phyloP scores from a whole-genome alignment of 1,140 invertebrate species.

The Drosophila varians region DNA sequence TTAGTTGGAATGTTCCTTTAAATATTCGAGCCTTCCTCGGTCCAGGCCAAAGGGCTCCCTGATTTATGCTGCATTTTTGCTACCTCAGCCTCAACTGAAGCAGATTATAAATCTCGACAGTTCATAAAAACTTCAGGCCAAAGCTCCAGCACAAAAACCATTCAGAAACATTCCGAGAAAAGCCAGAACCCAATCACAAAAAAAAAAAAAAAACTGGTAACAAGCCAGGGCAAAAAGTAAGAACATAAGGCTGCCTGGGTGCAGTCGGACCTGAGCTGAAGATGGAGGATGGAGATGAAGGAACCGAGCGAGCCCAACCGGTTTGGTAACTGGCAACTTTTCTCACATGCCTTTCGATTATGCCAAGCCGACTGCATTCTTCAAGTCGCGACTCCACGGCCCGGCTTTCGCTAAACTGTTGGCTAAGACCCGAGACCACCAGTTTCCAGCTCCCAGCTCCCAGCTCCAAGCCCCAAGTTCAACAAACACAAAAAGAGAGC shows the following conservation, averaged over 20 bases:
- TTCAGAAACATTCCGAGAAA: slow-evolving; percentile 54
- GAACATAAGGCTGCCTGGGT: slow-evolving; percentile 58
- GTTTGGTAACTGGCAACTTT: slow-evolving; percentile 59
- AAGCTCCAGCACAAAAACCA: slow-evolving; percentile 31
- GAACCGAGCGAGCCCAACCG: slow-evolving; percentile 34
- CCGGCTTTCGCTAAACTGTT: slow-evolving; percentile 51
- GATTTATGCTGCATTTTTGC: slow-evolving; percentile 34
- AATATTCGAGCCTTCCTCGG: slow-evolving; percentile 5
- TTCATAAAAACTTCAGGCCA: slow-evolving; percentile 40
- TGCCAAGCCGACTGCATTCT: slow-evolving; percentile 73
- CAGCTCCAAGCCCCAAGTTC: slow-evolving; percentile 45
- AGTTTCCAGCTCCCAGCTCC: neutral
- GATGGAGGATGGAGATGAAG: neutral
- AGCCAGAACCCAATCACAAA: slow-evolving; percentile 21
- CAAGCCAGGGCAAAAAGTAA: slow-evolving; percentile 68
- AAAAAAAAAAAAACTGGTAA: slow-evolving; percentile 64
- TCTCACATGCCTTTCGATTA: slow-evolving; percentile 78
- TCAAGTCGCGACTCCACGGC: slow-evolving; percentile 42
- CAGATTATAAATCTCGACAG: slow-evolving; percentile 56
- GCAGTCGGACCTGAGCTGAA: slow-evolving; percentile 27
- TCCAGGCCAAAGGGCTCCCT: slow-evolving; percentile 15
- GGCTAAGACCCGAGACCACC: slow-evolving; percentile 26
- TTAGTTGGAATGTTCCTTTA: slow-evolving; percentile 19
- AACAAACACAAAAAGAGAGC: slow-evolving; percentile 48
- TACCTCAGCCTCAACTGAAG: too few relatives aligned